phyloP scores from a whole-genome alignment of 2,797 vertebrate genomes.

The Enteromius treurensis region DNA sequence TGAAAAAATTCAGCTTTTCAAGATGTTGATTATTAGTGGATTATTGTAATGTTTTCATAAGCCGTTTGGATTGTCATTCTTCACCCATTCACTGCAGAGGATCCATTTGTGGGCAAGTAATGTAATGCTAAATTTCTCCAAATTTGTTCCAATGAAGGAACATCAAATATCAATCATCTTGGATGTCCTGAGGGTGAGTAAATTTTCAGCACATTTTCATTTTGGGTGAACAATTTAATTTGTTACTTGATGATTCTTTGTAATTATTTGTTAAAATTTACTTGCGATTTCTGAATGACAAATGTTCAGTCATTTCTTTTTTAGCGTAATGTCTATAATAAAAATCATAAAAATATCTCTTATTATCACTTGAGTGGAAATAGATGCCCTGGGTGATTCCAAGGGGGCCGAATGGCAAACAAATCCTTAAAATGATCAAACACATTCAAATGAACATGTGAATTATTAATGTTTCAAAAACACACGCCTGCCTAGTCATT shows the following conservation, averaged over 20 bases:
- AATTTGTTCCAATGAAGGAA: neutral
- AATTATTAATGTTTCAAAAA: conserved; percentile 55
- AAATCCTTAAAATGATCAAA: conserved; percentile 32
- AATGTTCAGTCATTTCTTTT: neutral
- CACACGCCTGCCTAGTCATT: conserved; percentile 23
- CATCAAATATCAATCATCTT: neutral
- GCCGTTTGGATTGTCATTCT: neutral
- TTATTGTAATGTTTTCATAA: neutral
- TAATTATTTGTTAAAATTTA: neutral
- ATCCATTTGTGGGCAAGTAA: neutral
- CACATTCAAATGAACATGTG: conserved; percentile 34
- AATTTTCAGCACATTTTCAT: neutral
- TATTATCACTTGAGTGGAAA: conserved; percentile 1
- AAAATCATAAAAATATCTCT: neutral
- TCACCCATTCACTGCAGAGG: neutral
- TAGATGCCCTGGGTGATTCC: conserved; percentile 4
- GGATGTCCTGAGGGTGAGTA: neutral
- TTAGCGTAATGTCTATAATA: neutral
- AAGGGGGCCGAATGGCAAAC: neutral
- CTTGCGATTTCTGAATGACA: neutral
- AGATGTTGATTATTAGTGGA: neutral
- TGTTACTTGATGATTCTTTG: neutral
- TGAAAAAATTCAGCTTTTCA: neutral
- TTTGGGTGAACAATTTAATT: neutral
- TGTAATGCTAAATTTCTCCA: neutral